Conservation (phyloP, 2,797 vertebrate genomes). For the Clarias platycephalus region DNA sequence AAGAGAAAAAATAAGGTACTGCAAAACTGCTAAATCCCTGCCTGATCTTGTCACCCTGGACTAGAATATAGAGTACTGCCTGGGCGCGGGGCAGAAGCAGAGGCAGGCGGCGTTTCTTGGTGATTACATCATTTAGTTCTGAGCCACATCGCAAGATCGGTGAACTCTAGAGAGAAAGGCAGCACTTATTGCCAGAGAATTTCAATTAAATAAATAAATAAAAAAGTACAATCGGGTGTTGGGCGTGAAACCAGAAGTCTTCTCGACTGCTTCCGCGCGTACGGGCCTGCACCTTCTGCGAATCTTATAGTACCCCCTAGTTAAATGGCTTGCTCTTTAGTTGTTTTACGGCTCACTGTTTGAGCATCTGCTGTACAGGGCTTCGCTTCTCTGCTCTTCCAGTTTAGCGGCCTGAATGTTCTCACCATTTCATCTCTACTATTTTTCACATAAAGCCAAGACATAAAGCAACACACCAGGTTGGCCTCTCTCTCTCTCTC, state of each 20-base stretch:
- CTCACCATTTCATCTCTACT: constrained; percentile 9
- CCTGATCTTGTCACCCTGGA: background rate
- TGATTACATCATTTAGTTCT: background rate
- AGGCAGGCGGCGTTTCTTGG: background rate
- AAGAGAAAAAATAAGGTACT: background rate
- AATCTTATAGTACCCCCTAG: background rate
- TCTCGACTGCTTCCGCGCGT: background rate
- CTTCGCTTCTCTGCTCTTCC: constrained; percentile 4
- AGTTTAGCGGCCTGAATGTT: constrained; percentile 11
- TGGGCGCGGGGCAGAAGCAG: background rate
- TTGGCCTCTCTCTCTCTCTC: background rate
- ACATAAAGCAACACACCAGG: background rate
- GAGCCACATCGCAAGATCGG: background rate
- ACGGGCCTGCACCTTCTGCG: background rate
- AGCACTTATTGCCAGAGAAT: background rate
- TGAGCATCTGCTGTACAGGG: constrained; percentile 43
- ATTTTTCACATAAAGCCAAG: background rate
- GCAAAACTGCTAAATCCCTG: background rate
- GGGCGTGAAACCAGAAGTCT: background rate
- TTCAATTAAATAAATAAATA: background rate
- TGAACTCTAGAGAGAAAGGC: background rate
- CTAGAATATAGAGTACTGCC: background rate
- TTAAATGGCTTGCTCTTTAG: constrained; percentile 30
- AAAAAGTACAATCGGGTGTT: background rate
- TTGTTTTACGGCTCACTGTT: constrained; percentile 33